Conservation (phyloP, 2,888 invertebrate species). For the Agrochola litura region DNA sequence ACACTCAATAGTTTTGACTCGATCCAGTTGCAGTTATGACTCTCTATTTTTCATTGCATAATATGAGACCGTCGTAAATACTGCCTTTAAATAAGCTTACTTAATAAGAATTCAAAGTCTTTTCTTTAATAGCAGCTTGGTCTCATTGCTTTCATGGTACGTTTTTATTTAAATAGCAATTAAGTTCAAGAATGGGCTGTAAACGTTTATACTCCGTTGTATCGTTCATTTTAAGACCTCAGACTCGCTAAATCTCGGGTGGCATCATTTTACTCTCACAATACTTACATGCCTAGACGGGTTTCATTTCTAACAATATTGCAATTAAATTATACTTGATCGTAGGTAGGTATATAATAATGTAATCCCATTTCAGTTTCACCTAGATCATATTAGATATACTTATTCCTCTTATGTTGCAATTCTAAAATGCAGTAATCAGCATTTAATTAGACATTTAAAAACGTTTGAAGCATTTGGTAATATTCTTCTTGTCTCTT, state of each 20-base stretch:
- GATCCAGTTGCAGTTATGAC: constrained; percentile 61
- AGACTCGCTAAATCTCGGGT: constrained; percentile 76
- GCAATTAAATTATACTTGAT: constrained; percentile 32
- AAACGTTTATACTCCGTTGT: constrained; percentile 85
- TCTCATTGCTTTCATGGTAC: constrained; percentile 84
- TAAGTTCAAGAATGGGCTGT: constrained; percentile 89
- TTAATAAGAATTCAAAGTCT: constrained; percentile 77
- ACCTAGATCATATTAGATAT: not conserved
- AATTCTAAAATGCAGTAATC: not conserved
- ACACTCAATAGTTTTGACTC: constrained; percentile 52
- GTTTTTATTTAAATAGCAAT: constrained; percentile 90
- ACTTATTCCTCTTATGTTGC: not conserved
- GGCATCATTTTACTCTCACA: constrained; percentile 81
- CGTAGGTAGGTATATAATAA: not conserved
- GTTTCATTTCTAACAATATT: constrained; percentile 47
- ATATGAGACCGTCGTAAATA: constrained; percentile 72
- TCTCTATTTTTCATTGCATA: constrained; percentile 70
- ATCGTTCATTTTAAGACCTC: constrained; percentile 82
- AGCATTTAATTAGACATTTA: not conserved
- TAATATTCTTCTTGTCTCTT: not conserved
- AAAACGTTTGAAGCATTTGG: constrained; percentile 5
- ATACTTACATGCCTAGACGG: constrained; percentile 31
- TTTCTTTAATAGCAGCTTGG: constrained; percentile 76
- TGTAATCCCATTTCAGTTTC: not conserved
- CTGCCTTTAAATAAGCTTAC: constrained; percentile 76